These are phyloP conservation scores for Eurosta solidaginis DNA, from an alignment of 1,140 invertebrate genomes.

Conservation along the genomic window DNA sequence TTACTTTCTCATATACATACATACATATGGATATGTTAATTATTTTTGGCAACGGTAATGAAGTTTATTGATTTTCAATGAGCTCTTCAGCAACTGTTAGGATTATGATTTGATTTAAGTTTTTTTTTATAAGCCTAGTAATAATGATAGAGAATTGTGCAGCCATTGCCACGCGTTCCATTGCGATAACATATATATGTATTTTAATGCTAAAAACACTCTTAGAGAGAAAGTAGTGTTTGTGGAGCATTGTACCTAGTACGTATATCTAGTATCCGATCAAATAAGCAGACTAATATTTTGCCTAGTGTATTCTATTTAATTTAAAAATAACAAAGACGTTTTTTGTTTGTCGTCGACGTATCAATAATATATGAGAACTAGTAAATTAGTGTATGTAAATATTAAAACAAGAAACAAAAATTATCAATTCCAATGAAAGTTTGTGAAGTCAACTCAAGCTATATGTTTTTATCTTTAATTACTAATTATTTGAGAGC, in stretches of 20 bases:
- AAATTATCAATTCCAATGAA: too few relatives aligned
- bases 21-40: neutral
- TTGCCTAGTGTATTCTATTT: too few relatives aligned
- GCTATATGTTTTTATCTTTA: too few relatives aligned
- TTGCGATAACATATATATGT: neutral
- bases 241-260: neutral
- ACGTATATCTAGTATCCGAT: neutral
- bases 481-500: too few relatives aligned
- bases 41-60: neutral
- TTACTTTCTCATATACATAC: neutral
- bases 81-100: neutral
- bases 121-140: constrained; percentile 12
- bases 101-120: neutral
- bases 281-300: too few relatives aligned
- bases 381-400: too few relatives aligned
- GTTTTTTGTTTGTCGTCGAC: too few relatives aligned
- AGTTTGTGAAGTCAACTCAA: too few relatives aligned
- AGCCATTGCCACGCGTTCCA: neutral
- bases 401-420: too few relatives aligned
- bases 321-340: too few relatives aligned
- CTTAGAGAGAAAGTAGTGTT: neutral
- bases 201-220: too few relatives aligned
- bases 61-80: neutral
- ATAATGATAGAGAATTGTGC: neutral
- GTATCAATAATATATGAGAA: too few relatives aligned